These are phyloP conservation scores for Lasioglossum figueresi DNA, from an alignment of 2,888 invertebrate species.

Conservation along the genomic window DNA sequence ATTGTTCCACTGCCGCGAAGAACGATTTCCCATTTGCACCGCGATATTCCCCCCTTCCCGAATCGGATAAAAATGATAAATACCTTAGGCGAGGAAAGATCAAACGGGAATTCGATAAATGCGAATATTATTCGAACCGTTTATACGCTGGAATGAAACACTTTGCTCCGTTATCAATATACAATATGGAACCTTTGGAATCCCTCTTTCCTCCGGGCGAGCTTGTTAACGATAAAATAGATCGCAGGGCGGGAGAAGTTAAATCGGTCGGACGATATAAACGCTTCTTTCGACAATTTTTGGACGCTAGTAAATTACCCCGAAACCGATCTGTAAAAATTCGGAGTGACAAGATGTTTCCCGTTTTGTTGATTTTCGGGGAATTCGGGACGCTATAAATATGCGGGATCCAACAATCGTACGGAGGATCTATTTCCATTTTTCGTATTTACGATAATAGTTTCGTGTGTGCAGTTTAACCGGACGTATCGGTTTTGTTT, in stretches of 20 bases:
- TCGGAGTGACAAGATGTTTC: neutral
- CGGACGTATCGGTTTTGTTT: no score
- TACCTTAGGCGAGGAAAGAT: neutral
- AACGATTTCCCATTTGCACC: neutral
- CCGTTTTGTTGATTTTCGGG: neutral
- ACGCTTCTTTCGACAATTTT: no score
- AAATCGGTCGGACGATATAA: neutral
- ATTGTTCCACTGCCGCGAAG: neutral
- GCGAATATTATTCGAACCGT: neutral
- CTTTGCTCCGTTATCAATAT: neutral
- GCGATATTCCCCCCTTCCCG: neutral
- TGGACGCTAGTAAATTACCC: neutral
- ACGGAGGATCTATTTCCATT: no score
- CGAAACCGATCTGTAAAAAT: neutral
- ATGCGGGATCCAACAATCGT: no score
- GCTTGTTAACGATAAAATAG: neutral
- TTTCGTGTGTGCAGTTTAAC: no score
- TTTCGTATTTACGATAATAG: no score
- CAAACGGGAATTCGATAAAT: constrained; percentile 1
- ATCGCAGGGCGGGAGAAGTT: neutral
- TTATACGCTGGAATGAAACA: neutral
- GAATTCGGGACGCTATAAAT: no score
- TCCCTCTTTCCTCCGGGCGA: neutral
- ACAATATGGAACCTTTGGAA: neutral
- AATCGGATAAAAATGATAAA: constrained; percentile 1